These are phyloP conservation scores for Coelogynopora nodosa DNA, from an alignment of 2,888 invertebrate species.

Conservation along the genomic window DNA sequence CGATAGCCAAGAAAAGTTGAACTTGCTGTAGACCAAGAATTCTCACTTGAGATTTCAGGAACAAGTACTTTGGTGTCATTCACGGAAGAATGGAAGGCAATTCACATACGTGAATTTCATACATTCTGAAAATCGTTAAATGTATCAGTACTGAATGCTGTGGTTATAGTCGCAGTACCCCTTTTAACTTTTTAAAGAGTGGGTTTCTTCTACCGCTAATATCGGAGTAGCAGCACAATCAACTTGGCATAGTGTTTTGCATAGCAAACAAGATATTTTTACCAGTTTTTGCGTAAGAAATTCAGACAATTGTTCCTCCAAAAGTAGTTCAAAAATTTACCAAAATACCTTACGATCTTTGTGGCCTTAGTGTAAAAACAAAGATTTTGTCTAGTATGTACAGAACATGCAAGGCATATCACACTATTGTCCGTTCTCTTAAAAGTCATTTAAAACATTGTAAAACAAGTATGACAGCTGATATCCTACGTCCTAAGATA, in stretches of 20 bases:
- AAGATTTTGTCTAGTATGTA: not conserved
- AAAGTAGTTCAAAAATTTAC: constrained; percentile 12
- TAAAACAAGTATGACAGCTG: not conserved
- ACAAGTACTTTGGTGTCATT: constrained; percentile 13
- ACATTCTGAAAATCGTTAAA: not conserved
- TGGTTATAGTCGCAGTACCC: constrained; percentile 3
- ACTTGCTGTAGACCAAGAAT: constrained; percentile 10
- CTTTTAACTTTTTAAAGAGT: not conserved
- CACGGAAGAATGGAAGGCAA: not conserved
- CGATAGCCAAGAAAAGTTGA: not conserved
- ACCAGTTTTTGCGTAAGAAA: not conserved
- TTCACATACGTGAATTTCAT: not conserved
- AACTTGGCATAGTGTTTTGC: constrained; percentile 11
- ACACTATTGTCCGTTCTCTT: constrained; percentile 9
- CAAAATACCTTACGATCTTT: constrained; percentile 1
- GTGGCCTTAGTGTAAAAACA: not conserved
- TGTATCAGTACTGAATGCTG: constrained; percentile 18
- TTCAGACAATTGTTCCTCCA: constrained; percentile 5
- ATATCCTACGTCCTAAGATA: constrained; percentile 1
- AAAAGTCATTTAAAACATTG: constrained; percentile 11
- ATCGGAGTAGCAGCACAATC: constrained; percentile 28
- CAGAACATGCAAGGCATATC: not conserved
- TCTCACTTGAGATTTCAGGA: not conserved
- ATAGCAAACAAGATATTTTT: not conserved
- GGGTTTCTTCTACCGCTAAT: constrained; percentile 2